Evolutionary conservation across 2,888 invertebrate species (phyloP).

Genomic region (Synanthedon myopaeformis): DNA sequence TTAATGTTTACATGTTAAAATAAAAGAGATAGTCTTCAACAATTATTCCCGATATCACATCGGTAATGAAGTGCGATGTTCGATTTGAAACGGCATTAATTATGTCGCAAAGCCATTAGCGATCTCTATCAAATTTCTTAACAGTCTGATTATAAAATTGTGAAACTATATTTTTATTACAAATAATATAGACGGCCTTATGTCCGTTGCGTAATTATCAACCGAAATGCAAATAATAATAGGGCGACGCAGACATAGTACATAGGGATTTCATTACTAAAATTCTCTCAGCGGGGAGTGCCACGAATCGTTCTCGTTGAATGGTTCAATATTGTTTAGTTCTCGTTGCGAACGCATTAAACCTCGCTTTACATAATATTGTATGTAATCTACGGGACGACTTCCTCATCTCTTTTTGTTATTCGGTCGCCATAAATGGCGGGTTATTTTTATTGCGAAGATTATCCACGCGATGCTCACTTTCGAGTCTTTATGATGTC

Average conservation of each 20-base stretch:
- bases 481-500: slow-evolving; percentile 8
- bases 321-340: neutral
- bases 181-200: neutral
- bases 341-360: slow-evolving; percentile 2
- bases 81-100: neutral
- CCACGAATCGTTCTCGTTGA: neutral
- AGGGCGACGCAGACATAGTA: neutral
- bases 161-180: slow-evolving; percentile 2
- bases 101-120: neutral
- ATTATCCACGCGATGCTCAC: slow-evolving; percentile 5
- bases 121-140: neutral
- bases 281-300: slow-evolving; percentile 3
- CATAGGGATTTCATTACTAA: slow-evolving; percentile 1
- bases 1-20: slow-evolving; percentile 7
- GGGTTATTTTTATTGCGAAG: slow-evolving; percentile 1
- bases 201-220: slow-evolving; percentile 3
- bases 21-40: neutral
- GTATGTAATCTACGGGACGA: slow-evolving; percentile 3
- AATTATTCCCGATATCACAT: neutral
- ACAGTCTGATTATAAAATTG: neutral
- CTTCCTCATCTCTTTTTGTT: slow-evolving; percentile 4
- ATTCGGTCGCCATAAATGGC: slow-evolving; percentile 1
- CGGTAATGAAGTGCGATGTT: neutral
- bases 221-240: slow-evolving; percentile 1
- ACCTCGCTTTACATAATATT: slow-evolving; percentile 4